Conservation (phyloP, 2,113 vertebrate genomes). For the Phodopus roborovskii region DNA sequence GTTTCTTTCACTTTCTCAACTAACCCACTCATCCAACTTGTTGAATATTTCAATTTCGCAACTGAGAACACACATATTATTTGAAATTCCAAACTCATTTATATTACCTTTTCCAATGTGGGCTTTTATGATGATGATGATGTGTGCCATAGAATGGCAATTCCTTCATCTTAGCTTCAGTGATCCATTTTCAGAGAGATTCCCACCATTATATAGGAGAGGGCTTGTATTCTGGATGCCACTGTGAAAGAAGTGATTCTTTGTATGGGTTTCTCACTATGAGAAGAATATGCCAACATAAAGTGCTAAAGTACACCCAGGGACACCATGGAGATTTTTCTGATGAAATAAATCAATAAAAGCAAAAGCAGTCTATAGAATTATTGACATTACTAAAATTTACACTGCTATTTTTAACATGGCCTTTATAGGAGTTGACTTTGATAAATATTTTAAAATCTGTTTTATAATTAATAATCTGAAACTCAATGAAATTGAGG, state of each 20-base stretch:
- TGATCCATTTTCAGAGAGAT: background rate
- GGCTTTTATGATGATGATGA: background rate
- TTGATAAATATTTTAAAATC: background rate
- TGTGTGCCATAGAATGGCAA: too few species aligned
- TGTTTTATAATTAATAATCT: conserved; percentile 51
- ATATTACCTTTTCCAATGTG: background rate
- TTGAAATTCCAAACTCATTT: background rate
- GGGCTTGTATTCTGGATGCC: background rate
- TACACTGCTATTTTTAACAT: conserved; percentile 23
- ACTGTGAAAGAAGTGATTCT: background rate
- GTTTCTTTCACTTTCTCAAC: background rate
- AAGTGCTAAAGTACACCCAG: background rate
- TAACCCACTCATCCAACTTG: background rate
- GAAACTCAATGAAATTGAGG: conserved; percentile 17
- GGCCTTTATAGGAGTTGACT: conserved; percentile 6
- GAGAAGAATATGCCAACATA: background rate
- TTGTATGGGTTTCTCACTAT: background rate
- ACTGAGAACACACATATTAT: background rate
- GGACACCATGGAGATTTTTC: background rate
- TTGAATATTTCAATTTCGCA: background rate
- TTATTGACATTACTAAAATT: background rate
- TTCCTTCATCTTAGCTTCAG: background rate
- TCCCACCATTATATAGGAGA: background rate
- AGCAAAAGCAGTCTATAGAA: background rate
- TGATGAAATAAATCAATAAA: background rate